A percentile compares a stretch with the other conserved stretches of the same genome.
These are phyloP conservation scores for Vombatus ursinus DNA, from an alignment of 2,113 vertebrate genomes.

Conservation along the genomic window DNA sequence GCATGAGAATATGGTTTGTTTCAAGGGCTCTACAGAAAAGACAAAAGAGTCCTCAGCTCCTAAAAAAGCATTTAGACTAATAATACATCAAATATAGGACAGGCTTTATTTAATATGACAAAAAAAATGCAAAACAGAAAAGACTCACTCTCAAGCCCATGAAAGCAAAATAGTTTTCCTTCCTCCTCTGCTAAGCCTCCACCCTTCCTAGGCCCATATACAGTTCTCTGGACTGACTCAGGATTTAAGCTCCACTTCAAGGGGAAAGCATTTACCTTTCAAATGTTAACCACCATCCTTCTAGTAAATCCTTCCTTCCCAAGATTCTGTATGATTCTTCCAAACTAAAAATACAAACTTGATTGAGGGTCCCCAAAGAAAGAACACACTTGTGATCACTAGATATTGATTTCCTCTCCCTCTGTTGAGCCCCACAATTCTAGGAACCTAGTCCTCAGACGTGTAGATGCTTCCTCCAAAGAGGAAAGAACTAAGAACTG, in stretches of 20 bases:
- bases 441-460: background rate
- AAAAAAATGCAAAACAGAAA: background rate
- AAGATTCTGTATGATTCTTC: background rate
- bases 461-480: background rate
- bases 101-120: background rate
- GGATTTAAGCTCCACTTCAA: background rate
- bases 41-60: background rate
- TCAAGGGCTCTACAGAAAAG: background rate
- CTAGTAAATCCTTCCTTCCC: background rate
- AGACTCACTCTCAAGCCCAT: background rate
- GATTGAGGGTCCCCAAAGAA: background rate
- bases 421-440: background rate
- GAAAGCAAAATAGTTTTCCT: background rate
- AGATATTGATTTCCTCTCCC: background rate
- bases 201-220: background rate
- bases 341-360: background rate
- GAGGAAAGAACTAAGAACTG: background rate
- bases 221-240: background rate
- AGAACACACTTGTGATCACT: background rate
- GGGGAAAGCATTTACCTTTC: background rate
- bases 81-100: background rate
- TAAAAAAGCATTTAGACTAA: background rate
- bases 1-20: background rate
- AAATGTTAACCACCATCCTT: background rate
- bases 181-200: background rate